phyloP scores from a whole-genome alignment of 1,140 invertebrate genomes.

The Vollenhovia emeryi region DNA sequence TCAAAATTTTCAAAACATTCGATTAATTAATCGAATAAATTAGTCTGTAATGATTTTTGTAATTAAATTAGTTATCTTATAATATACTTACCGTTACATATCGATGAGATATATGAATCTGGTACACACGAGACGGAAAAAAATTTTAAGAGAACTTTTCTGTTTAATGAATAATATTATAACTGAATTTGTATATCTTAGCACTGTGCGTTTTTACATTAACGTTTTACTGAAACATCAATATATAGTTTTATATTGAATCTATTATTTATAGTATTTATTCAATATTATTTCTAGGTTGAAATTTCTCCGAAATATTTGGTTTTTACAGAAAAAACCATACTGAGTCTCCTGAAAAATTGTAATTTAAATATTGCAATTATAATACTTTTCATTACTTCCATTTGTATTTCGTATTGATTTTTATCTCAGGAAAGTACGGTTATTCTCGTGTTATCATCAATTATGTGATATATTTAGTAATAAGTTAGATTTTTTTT shows the following conservation, averaged over 20 bases:
- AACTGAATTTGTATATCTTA: background rate
- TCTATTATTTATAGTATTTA: background rate
- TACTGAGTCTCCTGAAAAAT: background rate
- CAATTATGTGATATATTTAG: conserved; percentile 4
- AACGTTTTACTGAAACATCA: background rate
- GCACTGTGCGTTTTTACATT: background rate
- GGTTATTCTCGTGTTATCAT: background rate
- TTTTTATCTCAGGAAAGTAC: background rate
- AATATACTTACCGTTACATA: conserved; percentile 2
- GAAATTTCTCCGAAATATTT: background rate
- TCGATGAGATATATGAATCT: background rate
- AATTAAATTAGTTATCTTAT: background rate
- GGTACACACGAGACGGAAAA: background rate
- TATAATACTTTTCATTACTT: conserved; percentile 16
- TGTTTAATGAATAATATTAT: background rate
- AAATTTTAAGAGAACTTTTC: background rate
- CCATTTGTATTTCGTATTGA: background rate
- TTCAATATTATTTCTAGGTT: background rate
- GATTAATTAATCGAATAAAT: no score
- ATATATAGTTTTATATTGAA: background rate
- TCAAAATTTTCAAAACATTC: background rate
- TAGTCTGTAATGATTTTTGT: conserved; percentile 6
- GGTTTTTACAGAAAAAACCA: background rate
- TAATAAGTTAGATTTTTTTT: background rate
- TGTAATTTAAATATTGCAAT: conserved; percentile 1